Base-by-base conservation (phyloP, 2,113 vertebrate genomes). In the Mastomys natalensis region DNA sequence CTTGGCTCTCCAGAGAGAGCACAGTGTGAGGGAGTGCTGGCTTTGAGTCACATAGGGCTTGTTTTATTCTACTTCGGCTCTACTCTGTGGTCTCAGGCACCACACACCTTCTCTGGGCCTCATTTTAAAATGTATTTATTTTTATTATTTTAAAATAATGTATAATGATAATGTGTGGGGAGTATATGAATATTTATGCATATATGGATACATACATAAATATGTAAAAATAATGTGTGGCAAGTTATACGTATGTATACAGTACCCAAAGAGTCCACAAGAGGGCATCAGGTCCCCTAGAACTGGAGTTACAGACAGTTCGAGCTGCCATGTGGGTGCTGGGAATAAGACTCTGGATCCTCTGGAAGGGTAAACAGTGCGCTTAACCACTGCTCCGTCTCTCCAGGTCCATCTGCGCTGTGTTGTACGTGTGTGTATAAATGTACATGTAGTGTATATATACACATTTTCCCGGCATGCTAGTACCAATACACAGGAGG, bases 101-200 rank as follows among this genome's bases (percentile, higher is more conserved):
- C 26, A 34, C 17, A 76, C 76, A 86, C 64, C 53, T 62, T 94
- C 96, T 94, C 66, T 78, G 40, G 68, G 70, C 31, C 72, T 95
- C 53, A 6, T 48, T 58, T 53, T 37, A 87, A 53, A 53, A 53
- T 1, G 0, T 22, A 66, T 34, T 66, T 51, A 51, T 68, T 82
- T 81, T 70, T 89, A 90, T 55, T 66, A 72, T 82, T 81, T 94
- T 53, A 51, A 86, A 74, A 45, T 74, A 43, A 15, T 34, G n/a
- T 68, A 19, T 64, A 43, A 10, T 15, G 16, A 34, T 37, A 68
- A 64, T 26, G 12, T 37, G 10, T 19, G 34, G 6, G 1, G 15
- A 15, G 24, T 43, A 37, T 53, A 37, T n/a, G 43, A 6, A 12
- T 68, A 7, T 51, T 17, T 15, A 22, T 37, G 16, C 31, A 68